Evolutionary conservation across 2,888 invertebrate species (phyloP), one percentile per base, ranked within the genome.

Genomic region (Agonopterix alstromeriana): DNA sequence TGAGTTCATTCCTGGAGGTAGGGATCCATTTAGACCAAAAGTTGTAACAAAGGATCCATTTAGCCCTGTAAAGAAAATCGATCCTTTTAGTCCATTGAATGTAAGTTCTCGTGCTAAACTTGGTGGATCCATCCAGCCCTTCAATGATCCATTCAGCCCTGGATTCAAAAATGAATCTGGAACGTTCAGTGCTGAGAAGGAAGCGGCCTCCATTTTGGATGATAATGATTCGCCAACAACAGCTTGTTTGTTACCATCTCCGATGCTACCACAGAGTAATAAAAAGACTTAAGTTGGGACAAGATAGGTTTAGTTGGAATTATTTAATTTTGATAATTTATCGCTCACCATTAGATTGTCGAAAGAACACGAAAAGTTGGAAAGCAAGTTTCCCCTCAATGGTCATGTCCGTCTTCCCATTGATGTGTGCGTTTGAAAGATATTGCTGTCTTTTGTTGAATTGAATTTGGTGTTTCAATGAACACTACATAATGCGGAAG

Each of bases 221-320:
- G 81, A 78, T 35, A 77, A 65, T 27, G 75, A 81, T 10, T 88
- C 87, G 0, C 86, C 90, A 0, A 82, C 84, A 0, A 65, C 82
- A 0, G 90, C 79, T 3, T 87, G 88, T 46, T 71, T 91, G 0
- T 65, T 92, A 41, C 92, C 92, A 0, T 90, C 91, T 0, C 92
- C 92, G 0, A 60, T 92, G n/a, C 87, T 87, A 60, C 92, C 92
- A 2, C 85, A 83, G 50, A 82, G 60, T 44, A 77, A 70, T 35
- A 77, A 78, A 52, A 60, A 65, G 43, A 54, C 64, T 27, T 27
- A 27, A 27, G 27, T 27, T 27, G 27, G 1, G 27, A 27, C 27
- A 27, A 7, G 27, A 27, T 27, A 5, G 7, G 5, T 27, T 5
- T 27, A 27, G 27, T 5, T 27, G 5, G 27, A 27, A 27, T 27